These are phyloP conservation scores for Pseudopipra pipra DNA, from an alignment of 2,113 vertebrate species.

Conservation along the genomic window DNA sequence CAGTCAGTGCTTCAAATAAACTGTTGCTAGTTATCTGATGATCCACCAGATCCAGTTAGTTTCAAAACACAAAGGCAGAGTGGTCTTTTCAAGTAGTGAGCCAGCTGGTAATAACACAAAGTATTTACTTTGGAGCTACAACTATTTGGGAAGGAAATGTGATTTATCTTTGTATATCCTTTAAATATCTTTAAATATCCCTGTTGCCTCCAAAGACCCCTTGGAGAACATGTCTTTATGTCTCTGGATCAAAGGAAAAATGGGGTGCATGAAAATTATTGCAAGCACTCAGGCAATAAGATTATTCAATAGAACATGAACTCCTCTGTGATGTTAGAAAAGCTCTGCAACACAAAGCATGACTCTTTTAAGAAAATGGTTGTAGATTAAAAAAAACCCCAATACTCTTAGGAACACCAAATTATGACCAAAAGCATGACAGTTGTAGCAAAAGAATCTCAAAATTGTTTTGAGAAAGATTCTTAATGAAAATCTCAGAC, in stretches of 20 bases:
- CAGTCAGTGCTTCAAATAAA: not conserved
- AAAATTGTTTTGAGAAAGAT: not conserved
- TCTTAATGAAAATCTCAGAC: not conserved
- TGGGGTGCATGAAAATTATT: not conserved
- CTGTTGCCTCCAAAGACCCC: not conserved
- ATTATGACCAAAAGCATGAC: not conserved
- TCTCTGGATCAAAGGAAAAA: not conserved
- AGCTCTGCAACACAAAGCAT: not conserved
- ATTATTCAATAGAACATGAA: not conserved
- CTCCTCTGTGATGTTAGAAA: not conserved
- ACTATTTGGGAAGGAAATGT: not conserved
- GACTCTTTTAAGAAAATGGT: not conserved
- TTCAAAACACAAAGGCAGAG: not conserved
- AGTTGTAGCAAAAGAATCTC: not conserved
- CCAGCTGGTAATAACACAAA: not conserved
- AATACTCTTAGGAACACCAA: not conserved
- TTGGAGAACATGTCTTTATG: not conserved
- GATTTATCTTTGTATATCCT: not conserved
- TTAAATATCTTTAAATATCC: not conserved
- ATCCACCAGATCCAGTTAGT: not conserved
- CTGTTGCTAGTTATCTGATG: not conserved
- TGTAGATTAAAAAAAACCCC: not conserved
- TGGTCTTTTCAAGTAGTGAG: not conserved
- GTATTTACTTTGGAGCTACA: not conserved
- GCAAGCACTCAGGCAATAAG: not conserved